A percentile compares a stretch with the other conserved stretches of the same genome.
phyloP scores from a whole-genome alignment of 2,888 invertebrate genomes.

The Colletes collaris region DNA sequence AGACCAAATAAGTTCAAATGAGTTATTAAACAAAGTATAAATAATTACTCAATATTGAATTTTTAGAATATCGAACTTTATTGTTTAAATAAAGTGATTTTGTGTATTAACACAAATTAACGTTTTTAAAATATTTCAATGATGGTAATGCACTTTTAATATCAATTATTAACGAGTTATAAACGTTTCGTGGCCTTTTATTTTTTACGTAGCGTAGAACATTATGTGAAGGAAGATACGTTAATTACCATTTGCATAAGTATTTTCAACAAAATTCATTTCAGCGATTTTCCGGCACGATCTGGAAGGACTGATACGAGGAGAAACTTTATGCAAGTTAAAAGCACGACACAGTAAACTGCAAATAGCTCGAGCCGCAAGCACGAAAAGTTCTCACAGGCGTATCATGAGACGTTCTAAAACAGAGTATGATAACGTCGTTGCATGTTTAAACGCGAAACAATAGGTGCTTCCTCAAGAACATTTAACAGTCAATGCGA shows the following conservation, averaged over 20 bases:
- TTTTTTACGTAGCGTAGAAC: conserved; percentile 6
- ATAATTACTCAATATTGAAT: too few relatives aligned
- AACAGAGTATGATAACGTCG: conserved; percentile 65
- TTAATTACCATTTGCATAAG: conserved; percentile 44
- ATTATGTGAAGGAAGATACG: conserved; percentile 27
- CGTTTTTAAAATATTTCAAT: too few relatives aligned
- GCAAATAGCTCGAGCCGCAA: conserved; percentile 61
- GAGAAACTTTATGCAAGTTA: conserved; percentile 62
- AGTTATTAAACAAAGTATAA: too few relatives aligned
- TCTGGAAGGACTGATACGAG: conserved; percentile 59
- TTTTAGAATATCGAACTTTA: too few relatives aligned
- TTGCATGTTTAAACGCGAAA: conserved; percentile 52
- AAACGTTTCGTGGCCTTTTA: conserved; percentile 12
- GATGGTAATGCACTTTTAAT: conserved; percentile 8
- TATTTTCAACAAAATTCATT: conserved; percentile 46
- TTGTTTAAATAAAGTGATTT: too few relatives aligned
- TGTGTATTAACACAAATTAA: too few relatives aligned
- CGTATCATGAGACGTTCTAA: conserved; percentile 64
- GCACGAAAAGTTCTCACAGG: conserved; percentile 61
- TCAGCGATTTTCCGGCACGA: conserved; percentile 23
- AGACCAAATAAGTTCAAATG: too few relatives aligned
- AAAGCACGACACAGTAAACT: conserved; percentile 54
- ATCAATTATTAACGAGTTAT: conserved; percentile 29
- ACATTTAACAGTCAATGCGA: conserved; percentile 48
- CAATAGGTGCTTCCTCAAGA: conserved; percentile 48